Conservation (phyloP, 2,797 vertebrate species). For the Darevskia mixta region DNA sequence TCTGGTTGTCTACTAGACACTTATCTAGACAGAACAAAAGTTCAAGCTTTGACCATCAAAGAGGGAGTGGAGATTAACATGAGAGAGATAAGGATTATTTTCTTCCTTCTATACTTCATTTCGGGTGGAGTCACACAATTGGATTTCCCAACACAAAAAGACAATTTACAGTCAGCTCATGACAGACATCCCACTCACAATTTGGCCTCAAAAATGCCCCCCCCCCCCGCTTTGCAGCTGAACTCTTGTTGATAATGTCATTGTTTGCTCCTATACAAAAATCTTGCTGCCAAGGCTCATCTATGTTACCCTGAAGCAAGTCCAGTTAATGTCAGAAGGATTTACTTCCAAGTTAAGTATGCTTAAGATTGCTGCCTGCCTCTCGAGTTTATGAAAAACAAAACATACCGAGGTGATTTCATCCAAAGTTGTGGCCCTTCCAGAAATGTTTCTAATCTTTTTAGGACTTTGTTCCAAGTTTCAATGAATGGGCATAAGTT, state of each 20-base stretch:
- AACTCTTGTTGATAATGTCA: not conserved
- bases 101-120: not conserved
- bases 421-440: not conserved
- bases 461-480: constrained; percentile 13
- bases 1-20: not conserved
- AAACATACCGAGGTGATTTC: constrained; percentile 9
- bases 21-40: not conserved
- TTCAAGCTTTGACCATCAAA: not conserved
- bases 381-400: not conserved
- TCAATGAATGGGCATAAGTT: not conserved
- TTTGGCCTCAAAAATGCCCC: not conserved
- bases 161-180: not conserved
- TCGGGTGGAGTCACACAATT: not conserved
- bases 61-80: not conserved
- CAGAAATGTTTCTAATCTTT: constrained; percentile 20
- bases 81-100: not conserved
- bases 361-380: not conserved
- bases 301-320: not conserved
- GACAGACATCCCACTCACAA: not conserved
- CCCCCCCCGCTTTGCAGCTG: too few relatives aligned
- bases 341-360: not conserved
- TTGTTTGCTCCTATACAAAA: not conserved
- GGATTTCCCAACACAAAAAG: not conserved
- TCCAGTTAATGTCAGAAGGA: not conserved
- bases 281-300: too few relatives aligned